phyloP scores from a whole-genome alignment of 2,113 vertebrate species.

The Nannospalax galili region DNA sequence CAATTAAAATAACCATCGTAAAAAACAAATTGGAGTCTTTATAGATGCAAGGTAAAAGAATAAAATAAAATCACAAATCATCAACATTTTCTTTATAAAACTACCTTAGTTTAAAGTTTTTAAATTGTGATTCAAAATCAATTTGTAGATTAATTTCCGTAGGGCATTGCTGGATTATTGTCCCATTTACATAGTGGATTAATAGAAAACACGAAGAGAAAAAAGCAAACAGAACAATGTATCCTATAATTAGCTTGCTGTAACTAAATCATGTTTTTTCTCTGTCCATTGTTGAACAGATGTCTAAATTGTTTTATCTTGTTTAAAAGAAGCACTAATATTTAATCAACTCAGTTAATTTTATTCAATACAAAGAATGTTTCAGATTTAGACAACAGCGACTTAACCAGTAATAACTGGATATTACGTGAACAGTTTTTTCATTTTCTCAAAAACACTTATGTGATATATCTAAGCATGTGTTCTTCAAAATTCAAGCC shows the following conservation, averaged over 20 bases:
- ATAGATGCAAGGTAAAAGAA: neutral
- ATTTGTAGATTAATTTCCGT: neutral
- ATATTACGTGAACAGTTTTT: neutral
- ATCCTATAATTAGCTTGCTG: neutral
- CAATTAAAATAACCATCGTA: slow-evolving; percentile 32
- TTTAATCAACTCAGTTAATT: slow-evolving; percentile 23
- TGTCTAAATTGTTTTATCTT: neutral
- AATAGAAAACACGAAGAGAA: neutral
- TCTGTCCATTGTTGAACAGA: neutral
- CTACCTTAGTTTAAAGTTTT: neutral
- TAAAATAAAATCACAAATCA: neutral
- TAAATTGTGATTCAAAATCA: slow-evolving; percentile 1
- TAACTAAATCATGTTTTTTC: slow-evolving; percentile 35
- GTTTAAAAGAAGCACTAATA: neutral
- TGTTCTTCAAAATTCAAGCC: slow-evolving; percentile 13
- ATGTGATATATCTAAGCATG: neutral
- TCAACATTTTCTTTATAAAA: neutral
- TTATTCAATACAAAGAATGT: neutral
- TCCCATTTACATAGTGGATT: neutral
- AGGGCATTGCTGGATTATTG: neutral
- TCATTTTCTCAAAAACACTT: neutral
- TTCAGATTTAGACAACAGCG: neutral
- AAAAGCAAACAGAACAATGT: neutral
- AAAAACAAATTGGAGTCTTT: slow-evolving; percentile 8
- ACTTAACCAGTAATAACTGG: neutral